phyloP scores from a whole-genome alignment of 2,797 vertebrate species.

The Leptatherina wallacei region DNA sequence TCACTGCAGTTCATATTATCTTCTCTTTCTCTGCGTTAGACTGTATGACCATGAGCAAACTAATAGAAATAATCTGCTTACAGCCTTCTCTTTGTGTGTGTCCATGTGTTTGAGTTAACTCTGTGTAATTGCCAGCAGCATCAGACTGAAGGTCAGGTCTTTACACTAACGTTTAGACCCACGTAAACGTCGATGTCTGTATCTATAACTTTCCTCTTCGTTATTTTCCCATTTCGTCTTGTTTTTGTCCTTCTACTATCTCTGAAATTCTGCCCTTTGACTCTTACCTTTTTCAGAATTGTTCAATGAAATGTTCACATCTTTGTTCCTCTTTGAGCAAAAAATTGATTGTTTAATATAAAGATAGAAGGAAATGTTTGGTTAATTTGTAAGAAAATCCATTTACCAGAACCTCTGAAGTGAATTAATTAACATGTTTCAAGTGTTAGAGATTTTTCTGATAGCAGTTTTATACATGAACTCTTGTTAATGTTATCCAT shows the following conservation, averaged over 20 bases:
- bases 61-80: constrained; percentile 36
- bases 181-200: constrained; percentile 40
- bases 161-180: constrained; percentile 58
- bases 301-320: background rate
- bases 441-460: background rate
- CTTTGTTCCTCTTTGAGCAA: background rate
- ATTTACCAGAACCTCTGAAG: background rate
- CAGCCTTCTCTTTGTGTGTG: constrained; percentile 10
- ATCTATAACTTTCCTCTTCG: constrained; percentile 20
- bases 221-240: background rate
- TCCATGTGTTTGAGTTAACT: constrained; percentile 26
- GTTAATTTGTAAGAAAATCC: background rate
- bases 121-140: constrained; percentile 61
- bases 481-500: background rate
- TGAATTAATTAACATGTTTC: background rate
- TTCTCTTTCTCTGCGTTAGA: constrained; percentile 32
- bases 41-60: constrained; percentile 20
- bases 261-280: background rate
- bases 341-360: background rate
- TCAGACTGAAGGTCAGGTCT: constrained; percentile 64
- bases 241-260: constrained; percentile 3
- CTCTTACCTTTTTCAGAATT: accelerated
- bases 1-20: constrained; percentile 31
- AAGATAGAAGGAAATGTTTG: too few species aligned
- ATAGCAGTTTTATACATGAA: background rate